Evolutionary conservation across 2,888 invertebrate species (phyloP).

Genomic region (Dugesia japonica): DNA sequence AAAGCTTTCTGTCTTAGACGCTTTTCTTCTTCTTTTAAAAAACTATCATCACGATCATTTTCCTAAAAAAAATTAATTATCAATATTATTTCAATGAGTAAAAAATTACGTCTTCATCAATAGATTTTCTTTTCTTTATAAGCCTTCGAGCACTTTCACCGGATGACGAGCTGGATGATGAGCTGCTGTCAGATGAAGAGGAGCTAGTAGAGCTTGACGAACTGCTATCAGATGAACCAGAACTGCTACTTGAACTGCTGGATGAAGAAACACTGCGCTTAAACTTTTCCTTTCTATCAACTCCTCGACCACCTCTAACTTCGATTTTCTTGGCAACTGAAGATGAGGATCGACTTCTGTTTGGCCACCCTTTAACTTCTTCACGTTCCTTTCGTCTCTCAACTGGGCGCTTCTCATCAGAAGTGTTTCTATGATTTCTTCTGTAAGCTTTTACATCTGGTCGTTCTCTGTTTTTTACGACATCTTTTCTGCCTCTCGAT

Average conservation of each 20-base stretch:
- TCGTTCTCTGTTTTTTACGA: background rate
- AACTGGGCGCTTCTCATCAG: background rate
- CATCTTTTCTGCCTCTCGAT: background rate
- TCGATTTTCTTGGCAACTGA: background rate
- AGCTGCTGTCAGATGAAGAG: background rate
- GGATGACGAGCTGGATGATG: background rate
- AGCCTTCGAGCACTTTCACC: background rate
- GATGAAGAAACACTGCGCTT: background rate
- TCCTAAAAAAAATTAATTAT: too few relatives aligned
- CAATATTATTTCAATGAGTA: too few relatives aligned
- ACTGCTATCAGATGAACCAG: background rate
- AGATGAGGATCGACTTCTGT: background rate
- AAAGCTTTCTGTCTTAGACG: constrained; percentile 9
- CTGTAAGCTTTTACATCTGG: background rate
- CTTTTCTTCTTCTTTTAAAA: constrained; percentile 1
- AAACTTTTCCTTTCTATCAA: background rate
- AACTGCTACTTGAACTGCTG: background rate
- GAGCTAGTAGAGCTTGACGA: background rate
- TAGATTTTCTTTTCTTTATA: background rate
- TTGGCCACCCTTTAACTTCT: background rate
- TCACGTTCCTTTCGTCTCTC: background rate
- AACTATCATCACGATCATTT: background rate
- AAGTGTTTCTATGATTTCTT: background rate
- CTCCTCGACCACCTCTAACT: background rate
- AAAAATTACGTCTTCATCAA: background rate